These are phyloP conservation scores for Theretra japonica DNA, from an alignment of 2,888 invertebrate species.

Conservation along the genomic window DNA sequence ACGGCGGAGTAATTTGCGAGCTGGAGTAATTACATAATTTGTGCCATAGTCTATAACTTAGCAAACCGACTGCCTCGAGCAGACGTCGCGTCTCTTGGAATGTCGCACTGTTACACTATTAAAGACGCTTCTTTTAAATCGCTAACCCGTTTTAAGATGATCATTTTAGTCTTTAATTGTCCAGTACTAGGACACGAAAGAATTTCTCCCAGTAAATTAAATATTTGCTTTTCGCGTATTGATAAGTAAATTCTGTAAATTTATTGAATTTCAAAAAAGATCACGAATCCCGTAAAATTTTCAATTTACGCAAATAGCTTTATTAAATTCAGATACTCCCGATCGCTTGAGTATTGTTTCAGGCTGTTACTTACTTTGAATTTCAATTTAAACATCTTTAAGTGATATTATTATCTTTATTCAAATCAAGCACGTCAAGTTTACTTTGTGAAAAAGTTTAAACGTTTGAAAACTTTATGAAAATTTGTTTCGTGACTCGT, in stretches of 20 bases:
- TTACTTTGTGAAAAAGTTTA: conserved; percentile 40
- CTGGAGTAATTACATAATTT: conserved; percentile 17
- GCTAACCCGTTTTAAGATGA: background rate
- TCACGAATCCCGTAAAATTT: conserved; percentile 4
- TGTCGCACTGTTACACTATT: conserved; percentile 3
- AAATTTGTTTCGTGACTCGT: conserved; percentile 60
- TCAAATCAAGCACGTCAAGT: conserved; percentile 24
- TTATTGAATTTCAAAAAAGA: background rate
- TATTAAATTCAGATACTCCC: background rate
- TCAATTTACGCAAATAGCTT: background rate
- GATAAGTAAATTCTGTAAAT: conserved; percentile 9
- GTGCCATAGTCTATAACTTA: conserved; percentile 18
- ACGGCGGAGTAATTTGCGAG: conserved; percentile 18
- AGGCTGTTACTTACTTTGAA: conserved; percentile 23
- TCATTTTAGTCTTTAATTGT: background rate
- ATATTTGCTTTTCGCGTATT: background rate
- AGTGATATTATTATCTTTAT: conserved; percentile 27
- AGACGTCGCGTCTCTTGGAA: conserved; percentile 6
- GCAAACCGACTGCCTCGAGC: conserved; percentile 16
- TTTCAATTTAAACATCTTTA: conserved; percentile 21
- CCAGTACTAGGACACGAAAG: background rate
- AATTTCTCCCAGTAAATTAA: too few species aligned
- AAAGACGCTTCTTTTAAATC: background rate
- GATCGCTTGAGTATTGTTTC: conserved; percentile 22
- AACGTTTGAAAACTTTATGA: conserved; percentile 58